phyloP scores from a whole-genome alignment of 1,140 invertebrate genomes.

The Tetramorium simillimum region DNA sequence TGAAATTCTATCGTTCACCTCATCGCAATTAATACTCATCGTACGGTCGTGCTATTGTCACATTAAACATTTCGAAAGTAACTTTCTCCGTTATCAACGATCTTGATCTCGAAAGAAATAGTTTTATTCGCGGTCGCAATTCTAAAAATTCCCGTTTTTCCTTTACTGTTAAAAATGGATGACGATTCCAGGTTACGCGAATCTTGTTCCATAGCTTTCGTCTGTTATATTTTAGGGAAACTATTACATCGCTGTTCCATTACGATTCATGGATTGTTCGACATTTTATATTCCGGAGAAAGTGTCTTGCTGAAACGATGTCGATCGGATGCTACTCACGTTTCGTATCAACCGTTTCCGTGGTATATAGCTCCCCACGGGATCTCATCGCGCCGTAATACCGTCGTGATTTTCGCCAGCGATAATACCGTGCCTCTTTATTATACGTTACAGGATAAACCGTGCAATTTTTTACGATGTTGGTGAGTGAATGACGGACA shows the following conservation, averaged over 20 bases:
- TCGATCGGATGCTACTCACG: constrained; percentile 74
- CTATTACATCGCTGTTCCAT: constrained; percentile 41
- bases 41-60: neutral
- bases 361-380: constrained; percentile 77
- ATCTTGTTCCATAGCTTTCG: neutral
- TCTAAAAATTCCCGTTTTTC: neutral
- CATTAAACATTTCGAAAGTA: constrained; percentile 58
- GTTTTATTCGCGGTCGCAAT: neutral
- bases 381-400: constrained; percentile 59
- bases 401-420: constrained; percentile 67
- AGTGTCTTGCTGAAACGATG: constrained; percentile 62
- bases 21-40: constrained; percentile 63
- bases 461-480: constrained; percentile 50
- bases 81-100: constrained; percentile 61
- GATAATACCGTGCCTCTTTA: constrained; percentile 52
- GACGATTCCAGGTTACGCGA: neutral
- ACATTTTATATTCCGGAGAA: constrained; percentile 62
- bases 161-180: neutral
- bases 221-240: constrained; percentile 29
- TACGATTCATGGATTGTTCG: constrained; percentile 62
- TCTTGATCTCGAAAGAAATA: neutral
- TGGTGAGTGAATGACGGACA: constrained; percentile 64
- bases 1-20: constrained; percentile 56
- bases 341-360: constrained; percentile 74
- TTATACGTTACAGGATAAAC: constrained; percentile 8